Conservation (phyloP, 1,140 invertebrate genomes). For the Saccostrea cuccullata region DNA sequence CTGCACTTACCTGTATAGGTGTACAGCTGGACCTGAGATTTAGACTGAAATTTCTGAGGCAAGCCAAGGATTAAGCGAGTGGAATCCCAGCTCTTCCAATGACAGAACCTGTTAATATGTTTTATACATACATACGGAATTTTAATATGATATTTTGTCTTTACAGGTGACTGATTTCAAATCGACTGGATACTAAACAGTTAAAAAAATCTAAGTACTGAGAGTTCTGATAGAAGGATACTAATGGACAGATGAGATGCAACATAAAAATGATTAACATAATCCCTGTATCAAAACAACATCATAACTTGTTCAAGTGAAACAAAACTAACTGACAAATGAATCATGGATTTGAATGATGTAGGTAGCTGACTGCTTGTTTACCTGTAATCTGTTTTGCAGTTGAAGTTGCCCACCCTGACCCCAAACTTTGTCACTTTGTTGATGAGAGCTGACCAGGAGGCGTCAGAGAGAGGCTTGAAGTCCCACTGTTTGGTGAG, state of each 20-base stretch:
- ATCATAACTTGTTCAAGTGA: too few relatives aligned
- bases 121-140: not conserved
- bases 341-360: too few relatives aligned
- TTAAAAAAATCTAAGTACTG: too few relatives aligned
- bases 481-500: conserved; percentile 50
- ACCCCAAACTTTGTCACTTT: conserved; percentile 80
- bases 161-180: not conserved
- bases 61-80: conserved; percentile 80
- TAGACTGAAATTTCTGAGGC: conserved; percentile 79
- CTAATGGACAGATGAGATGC: too few relatives aligned
- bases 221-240: too few relatives aligned
- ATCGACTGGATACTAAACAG: too few relatives aligned
- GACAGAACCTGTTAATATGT: conserved; percentile 79
- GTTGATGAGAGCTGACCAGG: conserved; percentile 78
- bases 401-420: conserved; percentile 80
- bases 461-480: conserved; percentile 57
- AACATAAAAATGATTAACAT: too few relatives aligned
- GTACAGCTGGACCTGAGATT: conserved; percentile 80
- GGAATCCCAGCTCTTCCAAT: conserved; percentile 79
- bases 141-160: not conserved
- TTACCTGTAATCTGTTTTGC: conserved; percentile 79
- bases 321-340: too few relatives aligned
- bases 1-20: conserved; percentile 66
- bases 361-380: too few relatives aligned
- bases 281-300: too few relatives aligned